Evolutionary conservation across 2,888 invertebrate genomes (phyloP).

Genomic region (Pheosia tremula): DNA sequence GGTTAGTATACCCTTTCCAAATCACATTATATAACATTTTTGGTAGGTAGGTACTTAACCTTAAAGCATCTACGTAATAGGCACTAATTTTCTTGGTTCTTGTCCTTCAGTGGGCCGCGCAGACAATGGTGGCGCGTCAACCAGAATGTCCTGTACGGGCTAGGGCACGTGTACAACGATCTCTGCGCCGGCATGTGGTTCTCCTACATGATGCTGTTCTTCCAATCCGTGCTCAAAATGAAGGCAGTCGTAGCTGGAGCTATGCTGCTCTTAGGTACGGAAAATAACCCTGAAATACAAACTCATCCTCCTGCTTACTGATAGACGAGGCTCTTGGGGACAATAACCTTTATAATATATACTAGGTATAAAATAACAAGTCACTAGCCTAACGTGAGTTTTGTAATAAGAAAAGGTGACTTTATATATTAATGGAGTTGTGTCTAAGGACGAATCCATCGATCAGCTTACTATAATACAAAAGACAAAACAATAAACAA

Average conservation of each 20-base stretch:
- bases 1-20: too few relatives aligned
- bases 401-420: too few relatives aligned
- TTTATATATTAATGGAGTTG: too few relatives aligned
- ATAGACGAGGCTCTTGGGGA: neutral
- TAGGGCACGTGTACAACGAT: slow-evolving; percentile 97
- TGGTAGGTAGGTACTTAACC: too few relatives aligned
- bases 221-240: slow-evolving; percentile 86
- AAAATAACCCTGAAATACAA: neutral
- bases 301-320: neutral
- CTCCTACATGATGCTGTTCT: slow-evolving; percentile 94
- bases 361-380: too few relatives aligned
- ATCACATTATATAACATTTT: too few relatives aligned
- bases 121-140: slow-evolving; percentile 68
- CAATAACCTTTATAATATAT: too few relatives aligned
- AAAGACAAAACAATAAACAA: too few relatives aligned
- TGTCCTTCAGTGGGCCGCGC: slow-evolving; percentile 57
- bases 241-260: slow-evolving; percentile 84
- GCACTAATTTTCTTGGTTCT: neutral
- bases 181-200: slow-evolving; percentile 99
- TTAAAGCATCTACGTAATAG: neutral
- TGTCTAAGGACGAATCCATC: too few relatives aligned
- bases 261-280: slow-evolving; percentile 88
- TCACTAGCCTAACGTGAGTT: too few relatives aligned
- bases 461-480: too few relatives aligned
- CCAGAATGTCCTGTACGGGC: slow-evolving; percentile 83